Evolutionary conservation across 2,113 vertebrate species (phyloP).

Genomic region (Saguinus imperator): DNA sequence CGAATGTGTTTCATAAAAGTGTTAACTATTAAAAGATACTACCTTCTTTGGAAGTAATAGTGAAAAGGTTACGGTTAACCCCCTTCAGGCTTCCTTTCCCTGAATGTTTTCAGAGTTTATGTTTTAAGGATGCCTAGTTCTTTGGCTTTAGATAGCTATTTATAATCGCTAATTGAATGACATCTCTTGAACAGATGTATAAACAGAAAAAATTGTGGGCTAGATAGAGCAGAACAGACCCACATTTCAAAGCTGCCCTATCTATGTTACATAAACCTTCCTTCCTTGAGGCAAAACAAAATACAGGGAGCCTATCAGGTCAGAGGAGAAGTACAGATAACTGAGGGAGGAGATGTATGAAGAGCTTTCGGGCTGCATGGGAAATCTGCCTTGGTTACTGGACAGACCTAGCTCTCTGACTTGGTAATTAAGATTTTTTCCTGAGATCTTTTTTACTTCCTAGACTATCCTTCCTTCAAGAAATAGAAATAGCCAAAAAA

Average conservation of each 20-base stretch:
- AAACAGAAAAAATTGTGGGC: slow-evolving; percentile 13
- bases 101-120: neutral
- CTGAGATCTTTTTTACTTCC: neutral
- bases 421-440: slow-evolving; percentile 7
- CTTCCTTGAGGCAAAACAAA: neutral
- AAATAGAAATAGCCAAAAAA: neutral
- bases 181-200: slow-evolving; percentile 1
- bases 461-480: neutral
- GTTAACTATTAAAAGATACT: neutral
- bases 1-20: neutral
- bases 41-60: neutral
- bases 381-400: neutral
- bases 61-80: slow-evolving; percentile 35
- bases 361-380: neutral
- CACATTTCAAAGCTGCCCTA: neutral
- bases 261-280: neutral
- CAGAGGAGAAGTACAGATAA: neutral
- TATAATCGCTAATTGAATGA: slow-evolving; percentile 26
- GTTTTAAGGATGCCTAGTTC: slow-evolving; percentile 13
- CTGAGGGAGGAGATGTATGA: neutral
- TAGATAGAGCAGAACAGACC: neutral
- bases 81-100: neutral
- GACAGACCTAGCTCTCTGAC: neutral
- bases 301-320: neutral
- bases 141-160: slow-evolving; percentile 21